These are phyloP conservation scores for Corydoras maculifer DNA, from an alignment of 2,113 vertebrate genomes.

Conservation along the genomic window DNA sequence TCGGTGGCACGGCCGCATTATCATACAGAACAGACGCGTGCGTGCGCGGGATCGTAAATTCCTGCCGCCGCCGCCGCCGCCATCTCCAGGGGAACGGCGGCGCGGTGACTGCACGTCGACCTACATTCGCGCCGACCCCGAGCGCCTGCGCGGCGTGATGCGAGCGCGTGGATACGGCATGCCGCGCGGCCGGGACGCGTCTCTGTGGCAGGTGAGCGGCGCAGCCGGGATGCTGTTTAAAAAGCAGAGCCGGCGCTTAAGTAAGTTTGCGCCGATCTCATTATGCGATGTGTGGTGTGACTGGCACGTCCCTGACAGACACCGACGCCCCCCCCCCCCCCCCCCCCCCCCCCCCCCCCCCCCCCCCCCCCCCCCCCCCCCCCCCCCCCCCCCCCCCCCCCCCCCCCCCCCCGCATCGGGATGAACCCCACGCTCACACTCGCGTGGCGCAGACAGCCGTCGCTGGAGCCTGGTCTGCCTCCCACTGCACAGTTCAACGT, in stretches of 20 bases:
- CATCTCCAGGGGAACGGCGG: conserved; percentile 60
- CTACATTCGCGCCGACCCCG: conserved; percentile 59
- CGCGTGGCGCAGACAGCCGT: too few relatives aligned
- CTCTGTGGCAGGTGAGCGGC: conserved; percentile 8
- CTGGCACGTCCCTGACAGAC: not conserved
- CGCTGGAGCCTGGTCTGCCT: not conserved
- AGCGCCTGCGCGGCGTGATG: conserved; percentile 30
- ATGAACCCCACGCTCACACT: too few relatives aligned
- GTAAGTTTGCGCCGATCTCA: conserved; percentile 10
- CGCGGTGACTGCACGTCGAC: conserved; percentile 62
- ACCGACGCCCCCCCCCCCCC: not conserved
- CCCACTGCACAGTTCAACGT: not conserved
- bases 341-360: too few relatives aligned
- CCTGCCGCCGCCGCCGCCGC: conserved; percentile 47
- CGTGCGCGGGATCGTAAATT: conserved; percentile 65
- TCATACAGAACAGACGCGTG: conserved; percentile 64
- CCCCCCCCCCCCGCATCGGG: too few relatives aligned
- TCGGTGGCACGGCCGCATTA: conserved; percentile 58
- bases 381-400: too few relatives aligned
- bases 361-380: too few relatives aligned
- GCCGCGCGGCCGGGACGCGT: conserved; percentile 21
- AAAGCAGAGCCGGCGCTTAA: conserved; percentile 5
- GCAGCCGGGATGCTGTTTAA: conserved; percentile 4
- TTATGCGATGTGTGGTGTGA: not conserved
- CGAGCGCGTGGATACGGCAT: conserved; percentile 31